Evolutionary conservation across 2,888 invertebrate species (phyloP), one percentile per base, ranked within the genome.

Genomic region (Xanthia icteritia): DNA sequence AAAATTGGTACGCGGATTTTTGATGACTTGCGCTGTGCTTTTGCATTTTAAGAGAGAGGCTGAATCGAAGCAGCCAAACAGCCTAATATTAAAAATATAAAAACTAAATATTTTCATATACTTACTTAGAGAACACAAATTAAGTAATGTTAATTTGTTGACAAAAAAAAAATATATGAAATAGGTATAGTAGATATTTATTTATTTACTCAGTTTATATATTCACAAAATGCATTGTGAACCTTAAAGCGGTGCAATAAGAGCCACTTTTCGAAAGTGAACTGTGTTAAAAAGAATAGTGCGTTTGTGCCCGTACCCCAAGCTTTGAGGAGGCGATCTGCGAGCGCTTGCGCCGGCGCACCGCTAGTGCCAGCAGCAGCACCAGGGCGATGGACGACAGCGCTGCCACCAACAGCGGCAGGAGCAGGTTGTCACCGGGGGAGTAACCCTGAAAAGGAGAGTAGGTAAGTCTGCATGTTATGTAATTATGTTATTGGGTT

Each of bases 341-440:
- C 31, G 92, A 91, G 77, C 95, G 92, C 89, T 94, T 95, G 83
- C 96, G 94, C 11, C 96, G 94, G 45, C 97, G 95, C 82, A 97
- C 95, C 20, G 97, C 97, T 70, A 97, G 91, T 67, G 97, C 97
- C 6, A 97, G 93, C 71, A 97, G 93, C 79, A 96, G 83, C 31
- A 96, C 95, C 36, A 96, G 94, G 82, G 92, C 97, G 87, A 94
- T 94, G 70, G 94, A 97, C 77, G 94, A 97, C 89, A 94, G 94
- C 79, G 95, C 97, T 82, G 94, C 97, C 86, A 94, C 97, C 92
- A 94, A 94, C 92, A 93, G 95, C 90, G 97, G 97, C 85, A 97
- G 92, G 74, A 97, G 91, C 81, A 97, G 93, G 90, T 97, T 97
- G 91, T 97, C 97, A 78, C 97, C 97, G 45, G 97, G 95, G 73